A percentile compares a stretch with the other conserved stretches of the same genome.
Evolutionary conservation across 2,888 invertebrate genomes (phyloP).

Genomic region (Drosophila macrospina): DNA sequence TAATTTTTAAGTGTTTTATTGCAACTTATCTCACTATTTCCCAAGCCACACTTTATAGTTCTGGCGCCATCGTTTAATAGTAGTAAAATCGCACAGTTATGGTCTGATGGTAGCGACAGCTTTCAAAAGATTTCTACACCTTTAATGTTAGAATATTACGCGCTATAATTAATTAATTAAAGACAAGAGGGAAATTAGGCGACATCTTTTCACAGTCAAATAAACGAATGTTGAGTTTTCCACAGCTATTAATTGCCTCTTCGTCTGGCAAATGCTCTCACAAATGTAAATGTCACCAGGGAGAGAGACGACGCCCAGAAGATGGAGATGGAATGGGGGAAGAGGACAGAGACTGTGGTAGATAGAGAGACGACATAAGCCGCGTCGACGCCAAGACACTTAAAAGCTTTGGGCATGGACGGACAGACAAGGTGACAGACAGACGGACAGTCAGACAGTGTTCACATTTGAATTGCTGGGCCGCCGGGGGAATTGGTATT

Average conservation of each 20-base stretch:
- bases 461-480: conserved; percentile 64
- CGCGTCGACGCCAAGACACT: conserved; percentile 82
- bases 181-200: conserved; percentile 70
- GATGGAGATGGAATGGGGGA: background rate
- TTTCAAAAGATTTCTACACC: conserved; percentile 48
- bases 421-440: conserved; percentile 9
- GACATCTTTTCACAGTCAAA: conserved; percentile 75
- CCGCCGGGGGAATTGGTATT: conserved; percentile 39
- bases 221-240: conserved; percentile 66
- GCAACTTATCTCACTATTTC: conserved; percentile 42
- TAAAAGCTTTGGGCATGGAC: conserved; percentile 77
- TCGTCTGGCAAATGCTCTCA: conserved; percentile 56
- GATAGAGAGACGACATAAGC: conserved; percentile 67
- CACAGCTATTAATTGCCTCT: conserved; percentile 73
- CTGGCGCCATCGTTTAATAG: conserved; percentile 50
- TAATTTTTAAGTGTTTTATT: conserved; percentile 7
- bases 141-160: conserved; percentile 42
- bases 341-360: conserved; percentile 16
- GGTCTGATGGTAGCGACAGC: conserved; percentile 19
- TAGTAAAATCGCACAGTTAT: conserved; percentile 33
- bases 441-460: conserved; percentile 1
- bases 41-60: conserved; percentile 27
- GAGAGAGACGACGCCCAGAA: background rate
- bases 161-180: conserved; percentile 75
- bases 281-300: conserved; percentile 72